Evolutionary conservation across 2,888 invertebrate species (phyloP).

Genomic region (Epirrita christyi): DNA sequence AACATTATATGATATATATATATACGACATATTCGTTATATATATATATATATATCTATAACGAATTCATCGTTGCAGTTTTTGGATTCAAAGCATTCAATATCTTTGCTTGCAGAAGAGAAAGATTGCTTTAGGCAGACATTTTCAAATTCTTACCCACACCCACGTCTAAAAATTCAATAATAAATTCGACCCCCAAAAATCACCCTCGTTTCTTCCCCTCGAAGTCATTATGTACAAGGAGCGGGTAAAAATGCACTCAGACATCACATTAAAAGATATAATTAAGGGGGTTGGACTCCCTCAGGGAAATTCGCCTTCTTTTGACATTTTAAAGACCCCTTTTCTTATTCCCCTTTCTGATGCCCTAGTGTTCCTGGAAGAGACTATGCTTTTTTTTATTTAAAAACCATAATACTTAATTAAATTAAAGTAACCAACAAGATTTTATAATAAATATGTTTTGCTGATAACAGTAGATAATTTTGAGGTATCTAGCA

Average conservation of each 20-base stretch:
- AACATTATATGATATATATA: too few species aligned
- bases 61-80: too few species aligned
- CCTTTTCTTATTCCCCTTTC: constrained; percentile 71
- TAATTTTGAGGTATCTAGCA: too few species aligned
- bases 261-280: constrained; percentile 83
- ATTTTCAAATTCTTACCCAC: constrained; percentile 28
- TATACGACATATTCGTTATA: too few species aligned
- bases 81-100: too few species aligned
- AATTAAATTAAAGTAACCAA: too few species aligned
- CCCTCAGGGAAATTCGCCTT: constrained; percentile 79
- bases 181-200: constrained; percentile 43
- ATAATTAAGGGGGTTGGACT: constrained; percentile 78
- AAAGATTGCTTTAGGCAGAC: constrained; percentile 21
- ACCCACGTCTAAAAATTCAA: constrained; percentile 38
- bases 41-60: too few species aligned
- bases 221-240: constrained; percentile 53
- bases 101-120: too few species aligned
- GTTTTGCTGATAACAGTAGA: too few species aligned
- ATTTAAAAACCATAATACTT: too few species aligned
- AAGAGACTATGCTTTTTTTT: too few species aligned
- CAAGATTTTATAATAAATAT: too few species aligned
- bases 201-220: constrained; percentile 48
- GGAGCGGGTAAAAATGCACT: constrained; percentile 80
- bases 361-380: constrained; percentile 30
- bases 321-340: constrained; percentile 82